Base-by-base conservation (phyloP, 2,888 invertebrate genomes). In the Conomelus anceps region DNA sequence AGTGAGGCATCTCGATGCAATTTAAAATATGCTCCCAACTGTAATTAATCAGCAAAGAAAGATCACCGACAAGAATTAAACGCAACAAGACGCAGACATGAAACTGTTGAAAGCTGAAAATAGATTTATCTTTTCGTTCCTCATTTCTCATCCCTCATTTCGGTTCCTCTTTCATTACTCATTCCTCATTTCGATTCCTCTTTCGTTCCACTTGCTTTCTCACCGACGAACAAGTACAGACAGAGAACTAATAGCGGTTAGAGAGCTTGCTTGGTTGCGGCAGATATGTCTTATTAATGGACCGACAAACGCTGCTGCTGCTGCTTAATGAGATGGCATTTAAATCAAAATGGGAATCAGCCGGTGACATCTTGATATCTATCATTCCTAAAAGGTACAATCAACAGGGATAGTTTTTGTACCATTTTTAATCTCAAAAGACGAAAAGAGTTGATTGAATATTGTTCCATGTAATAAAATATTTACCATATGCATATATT, bases 41-140 rank as follows among this genome's bases (percentile, higher is more conserved):
- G 63, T 63, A 63, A 63, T 63, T 63, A 63, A 63, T 63, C 63
- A 63, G 63, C 20, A 63, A 63, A 63, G 63, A 63, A 7, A 63
- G n/a, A 63, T 63, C 63, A 63, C 63, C 63, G 86, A 86, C 86
- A 86, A 24, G 23, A 86, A 86, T 86, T 86, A 86, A 86, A 86
- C 86, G 86, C 86, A 86, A 86, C 86, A 26, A 86, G 86, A 63
- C n/a, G 63, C 63, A 63, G 63, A 63, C 63, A 63, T 63, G 63
- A 63, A 63, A 63, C 63, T 63, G 63, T 63, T 63, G 63, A 63
- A 63, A 63, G 63, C 63, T 63, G n/a, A 63, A 63, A 63, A 63
- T 63, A 63, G 63, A 63, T 63, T 63, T 63, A 63, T 63, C 63
- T 63, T n/a, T 7, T 63, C 7, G 63, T 63, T 63, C 6, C 26